Percentiles rank a stretch among this genome's conserved stretches.
phyloP scores from a whole-genome alignment of 2,888 invertebrate species.

The Cosmopolites sordidus region DNA sequence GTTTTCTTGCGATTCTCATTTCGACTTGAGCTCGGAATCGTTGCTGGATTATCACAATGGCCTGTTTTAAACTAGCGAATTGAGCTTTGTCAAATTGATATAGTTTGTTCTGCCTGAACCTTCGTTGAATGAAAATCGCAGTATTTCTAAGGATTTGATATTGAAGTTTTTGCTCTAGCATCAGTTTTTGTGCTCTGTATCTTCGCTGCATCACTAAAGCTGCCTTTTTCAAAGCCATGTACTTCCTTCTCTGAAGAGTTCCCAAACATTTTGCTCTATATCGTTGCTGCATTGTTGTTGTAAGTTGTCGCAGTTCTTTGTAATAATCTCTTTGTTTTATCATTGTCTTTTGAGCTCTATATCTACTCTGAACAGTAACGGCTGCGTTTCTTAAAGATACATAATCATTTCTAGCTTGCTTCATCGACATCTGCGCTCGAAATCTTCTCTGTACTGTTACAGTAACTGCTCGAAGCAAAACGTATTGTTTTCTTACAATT shows the following conservation, averaged over 20 bases:
- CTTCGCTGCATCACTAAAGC: constrained; percentile 46
- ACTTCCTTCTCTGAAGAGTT: not conserved
- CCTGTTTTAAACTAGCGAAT: constrained; percentile 28
- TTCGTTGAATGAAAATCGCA: constrained; percentile 35
- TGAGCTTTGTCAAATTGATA: constrained; percentile 31
- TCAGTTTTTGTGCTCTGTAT: constrained; percentile 45
- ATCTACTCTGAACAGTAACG: constrained; percentile 38
- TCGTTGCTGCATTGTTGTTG: constrained; percentile 45
- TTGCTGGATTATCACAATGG: constrained; percentile 24
- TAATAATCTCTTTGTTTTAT: constrained; percentile 8
- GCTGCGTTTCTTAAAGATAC: constrained; percentile 25
- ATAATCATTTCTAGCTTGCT: constrained; percentile 18
- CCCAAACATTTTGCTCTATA: constrained; percentile 46
- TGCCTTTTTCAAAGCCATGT: constrained; percentile 32
- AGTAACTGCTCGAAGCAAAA: constrained; percentile 20
- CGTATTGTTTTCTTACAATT: constrained; percentile 6
- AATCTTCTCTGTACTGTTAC: constrained; percentile 3
- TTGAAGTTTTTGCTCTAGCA: constrained; percentile 45
- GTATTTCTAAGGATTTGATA: constrained; percentile 16
- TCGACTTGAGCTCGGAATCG: constrained; percentile 37
- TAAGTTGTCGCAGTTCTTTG: constrained; percentile 33
- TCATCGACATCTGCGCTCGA: constrained; percentile 29
- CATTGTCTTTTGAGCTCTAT: constrained; percentile 31
- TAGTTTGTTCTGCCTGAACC: constrained; percentile 38
- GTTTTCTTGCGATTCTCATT: not conserved